Evolutionary conservation across 2,888 invertebrate genomes (phyloP).

Genomic region (Cybosia mesomella): DNA sequence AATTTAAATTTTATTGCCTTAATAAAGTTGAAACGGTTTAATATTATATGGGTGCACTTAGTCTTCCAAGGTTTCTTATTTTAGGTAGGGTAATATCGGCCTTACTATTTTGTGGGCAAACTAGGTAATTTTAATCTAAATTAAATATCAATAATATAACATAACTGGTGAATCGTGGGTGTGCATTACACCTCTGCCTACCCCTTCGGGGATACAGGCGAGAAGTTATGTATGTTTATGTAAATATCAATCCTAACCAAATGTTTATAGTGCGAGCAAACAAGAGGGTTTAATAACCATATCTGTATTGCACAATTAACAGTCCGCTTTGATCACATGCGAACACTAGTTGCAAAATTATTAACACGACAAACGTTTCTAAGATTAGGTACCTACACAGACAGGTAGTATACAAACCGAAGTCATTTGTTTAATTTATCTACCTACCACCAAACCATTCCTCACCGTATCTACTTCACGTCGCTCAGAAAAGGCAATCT

Average conservation of each 20-base stretch:
- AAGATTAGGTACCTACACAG: conserved; percentile 2
- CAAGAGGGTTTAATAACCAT: conserved; percentile 3
- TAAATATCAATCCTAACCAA: too few relatives aligned
- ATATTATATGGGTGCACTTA: not conserved
- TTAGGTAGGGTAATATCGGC: not conserved
- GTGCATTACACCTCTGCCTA: too few relatives aligned
- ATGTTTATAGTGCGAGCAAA: not conserved
- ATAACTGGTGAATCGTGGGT: too few relatives aligned
- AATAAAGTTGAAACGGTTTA: not conserved
- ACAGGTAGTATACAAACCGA: too few relatives aligned
- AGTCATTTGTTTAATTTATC: conserved; percentile 5
- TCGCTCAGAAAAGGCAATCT: too few relatives aligned
- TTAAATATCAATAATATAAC: too few relatives aligned
- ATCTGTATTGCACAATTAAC: not conserved
- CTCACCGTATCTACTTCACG: not conserved
- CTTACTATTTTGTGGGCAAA: not conserved
- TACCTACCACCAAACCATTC: not conserved
- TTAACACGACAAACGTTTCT: conserved; percentile 12
- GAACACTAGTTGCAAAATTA: not conserved
- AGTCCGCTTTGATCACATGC: not conserved
- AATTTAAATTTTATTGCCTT: not conserved
- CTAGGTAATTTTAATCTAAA: not conserved
- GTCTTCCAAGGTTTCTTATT: not conserved
- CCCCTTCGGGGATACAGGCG: too few relatives aligned
- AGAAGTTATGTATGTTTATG: too few relatives aligned